Evolutionary conservation across 1,140 invertebrate species (phyloP).

Genomic region (Saxidomus purpurata): DNA sequence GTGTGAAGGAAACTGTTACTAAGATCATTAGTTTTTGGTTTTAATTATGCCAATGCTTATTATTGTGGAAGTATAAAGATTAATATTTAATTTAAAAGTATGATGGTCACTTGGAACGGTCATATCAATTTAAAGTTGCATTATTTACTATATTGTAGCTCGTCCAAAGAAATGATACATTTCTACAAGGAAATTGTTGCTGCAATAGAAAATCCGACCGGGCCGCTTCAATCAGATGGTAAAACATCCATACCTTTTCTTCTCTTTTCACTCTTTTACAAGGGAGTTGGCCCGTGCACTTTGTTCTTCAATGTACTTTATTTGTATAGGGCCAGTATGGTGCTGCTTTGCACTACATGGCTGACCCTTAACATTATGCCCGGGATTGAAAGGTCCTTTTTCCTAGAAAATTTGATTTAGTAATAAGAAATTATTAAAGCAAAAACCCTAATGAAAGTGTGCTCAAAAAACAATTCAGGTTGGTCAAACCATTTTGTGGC

Average conservation of each 20-base stretch:
- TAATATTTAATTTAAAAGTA: too few relatives aligned
- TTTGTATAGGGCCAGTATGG: not conserved
- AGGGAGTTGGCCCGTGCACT: not conserved
- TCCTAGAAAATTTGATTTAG: not conserved
- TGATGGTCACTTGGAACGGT: too few relatives aligned
- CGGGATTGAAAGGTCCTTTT: not conserved
- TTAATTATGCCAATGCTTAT: too few relatives aligned
- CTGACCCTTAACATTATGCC: not conserved
- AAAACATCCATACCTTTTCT: not conserved
- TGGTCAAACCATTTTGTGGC: not conserved
- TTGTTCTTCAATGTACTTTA: not conserved
- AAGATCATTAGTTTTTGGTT: too few relatives aligned
- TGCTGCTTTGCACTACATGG: not conserved
- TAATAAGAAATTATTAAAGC: not conserved
- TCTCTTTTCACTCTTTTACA: not conserved
- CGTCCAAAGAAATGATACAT: not conserved
- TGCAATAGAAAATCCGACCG: not conserved
- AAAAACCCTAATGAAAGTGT: not conserved
- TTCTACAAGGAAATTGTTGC: not conserved
- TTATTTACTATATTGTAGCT: not conserved
- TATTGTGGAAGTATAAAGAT: too few relatives aligned
- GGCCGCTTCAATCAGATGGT: not conserved
- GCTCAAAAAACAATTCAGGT: not conserved
- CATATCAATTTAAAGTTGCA: too few relatives aligned
- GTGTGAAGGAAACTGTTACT: too few relatives aligned